Percentiles rank a stretch among this genome's conserved stretches.
Evolutionary conservation across 2,797 vertebrate species (phyloP).

Genomic region (Danio tinwini): DNA sequence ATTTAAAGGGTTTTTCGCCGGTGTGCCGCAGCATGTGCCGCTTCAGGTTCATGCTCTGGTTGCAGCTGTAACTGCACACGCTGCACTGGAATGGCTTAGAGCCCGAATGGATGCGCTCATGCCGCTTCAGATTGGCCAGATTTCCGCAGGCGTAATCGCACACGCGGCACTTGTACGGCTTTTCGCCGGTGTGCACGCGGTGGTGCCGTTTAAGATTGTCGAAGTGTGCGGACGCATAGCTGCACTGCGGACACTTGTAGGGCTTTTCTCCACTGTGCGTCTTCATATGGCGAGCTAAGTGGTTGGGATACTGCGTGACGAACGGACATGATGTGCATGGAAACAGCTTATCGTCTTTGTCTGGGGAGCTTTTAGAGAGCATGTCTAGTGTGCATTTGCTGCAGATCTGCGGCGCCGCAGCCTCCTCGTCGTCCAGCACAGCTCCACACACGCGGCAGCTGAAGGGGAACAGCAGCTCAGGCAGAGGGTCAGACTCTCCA

Average conservation of each 20-base stretch:
- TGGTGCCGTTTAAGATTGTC: slow-evolving; percentile 96
- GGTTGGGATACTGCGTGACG: slow-evolving; percentile 92
- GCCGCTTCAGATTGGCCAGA: slow-evolving; percentile 95
- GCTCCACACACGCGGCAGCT: slow-evolving; percentile 88
- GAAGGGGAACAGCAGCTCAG: slow-evolving; percentile 91
- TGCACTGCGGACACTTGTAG: slow-evolving; percentile 88
- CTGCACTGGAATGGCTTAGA: slow-evolving; percentile 95
- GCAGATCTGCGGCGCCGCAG: slow-evolving; percentile 78
- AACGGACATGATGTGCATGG: slow-evolving; percentile 89
- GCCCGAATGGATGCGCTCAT: slow-evolving; percentile 94
- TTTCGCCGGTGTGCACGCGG: slow-evolving; percentile 93
- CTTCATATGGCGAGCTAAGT: slow-evolving; percentile 93
- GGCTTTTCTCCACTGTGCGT: slow-evolving; percentile 93
- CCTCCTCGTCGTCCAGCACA: slow-evolving; percentile 85
- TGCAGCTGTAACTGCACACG: slow-evolving; percentile 94
- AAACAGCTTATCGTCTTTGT: slow-evolving; percentile 80
- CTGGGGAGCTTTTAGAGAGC: slow-evolving; percentile 71
- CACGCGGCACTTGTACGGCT: slow-evolving; percentile 91
- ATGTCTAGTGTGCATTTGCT: slow-evolving; percentile 82
- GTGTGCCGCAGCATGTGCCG: slow-evolving; percentile 95
- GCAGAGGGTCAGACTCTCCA: slow-evolving; percentile 80
- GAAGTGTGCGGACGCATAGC: slow-evolving; percentile 91
- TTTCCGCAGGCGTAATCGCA: slow-evolving; percentile 95
- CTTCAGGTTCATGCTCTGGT: slow-evolving; percentile 99
- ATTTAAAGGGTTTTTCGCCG: slow-evolving; percentile 92